Evolutionary conservation across 2,888 invertebrate genomes (phyloP), one percentile per base, ranked within the genome.

Genomic region (Cephus spinipes): DNA sequence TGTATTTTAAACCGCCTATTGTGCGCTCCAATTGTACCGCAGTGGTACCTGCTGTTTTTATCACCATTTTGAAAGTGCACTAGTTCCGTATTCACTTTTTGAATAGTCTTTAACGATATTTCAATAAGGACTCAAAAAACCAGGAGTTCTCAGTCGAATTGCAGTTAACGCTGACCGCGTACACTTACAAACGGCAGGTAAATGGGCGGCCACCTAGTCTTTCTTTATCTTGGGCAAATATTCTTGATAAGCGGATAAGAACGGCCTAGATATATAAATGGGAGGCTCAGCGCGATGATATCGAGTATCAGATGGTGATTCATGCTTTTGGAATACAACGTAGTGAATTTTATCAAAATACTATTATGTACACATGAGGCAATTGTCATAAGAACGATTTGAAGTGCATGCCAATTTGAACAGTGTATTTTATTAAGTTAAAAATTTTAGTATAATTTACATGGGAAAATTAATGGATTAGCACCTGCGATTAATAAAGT

Each of bases 1-100:
- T 95, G 92, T 96, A 97, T 92, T 97, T 97, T 82, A 97, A 94
- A 89, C 95, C 95, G 82, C 95, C 95, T 87, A 97, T 96, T 89
- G 95, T 95, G 83, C 95, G 95, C 89, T 96, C 96, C 87, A 96
- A 92, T 88, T 94, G 94, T 75, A 93, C 93, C 36, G 93, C 92
- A 4, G 92, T 93, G 79, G 92, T 92, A 78, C 93, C 94, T 80
- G 92, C 84, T 68, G 79, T 82, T 76, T 88, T 87, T 69, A 80
- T 82, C 75, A 83, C 88, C 90, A 90, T 91, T 73, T 75, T 76
- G 31, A 71, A 32, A 12, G 12, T 31, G 31, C 33, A 32, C 33
- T 71, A 31, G 32, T 15, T 11, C 1, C 55, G 31, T 35, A 71
- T 32, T 71, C 30, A 33, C 68, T 68, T 74, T 75, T 74, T 40